These are phyloP conservation scores for Azorinus chamasolen DNA, from an alignment of 2,888 invertebrate genomes.

Conservation along the genomic window DNA sequence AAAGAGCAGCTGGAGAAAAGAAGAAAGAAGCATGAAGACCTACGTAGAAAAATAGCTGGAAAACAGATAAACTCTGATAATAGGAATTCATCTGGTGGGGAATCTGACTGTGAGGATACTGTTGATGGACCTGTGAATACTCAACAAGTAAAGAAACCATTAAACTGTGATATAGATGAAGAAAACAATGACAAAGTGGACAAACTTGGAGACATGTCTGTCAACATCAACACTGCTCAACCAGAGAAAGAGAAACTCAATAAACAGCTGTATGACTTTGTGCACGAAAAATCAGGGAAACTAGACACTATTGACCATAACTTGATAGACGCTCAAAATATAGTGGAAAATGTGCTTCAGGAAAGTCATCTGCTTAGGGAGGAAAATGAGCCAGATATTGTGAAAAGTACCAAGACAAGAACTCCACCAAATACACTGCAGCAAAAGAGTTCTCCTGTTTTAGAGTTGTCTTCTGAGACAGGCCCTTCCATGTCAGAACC, in stretches of 20 bases:
- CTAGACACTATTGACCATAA: slow-evolving; percentile 47
- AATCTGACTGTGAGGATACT: slow-evolving; percentile 34
- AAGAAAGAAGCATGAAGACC: slow-evolving; percentile 75
- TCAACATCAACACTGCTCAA: slow-evolving; percentile 57
- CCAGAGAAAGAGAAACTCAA: slow-evolving; percentile 61
- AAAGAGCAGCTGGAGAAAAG: slow-evolving; percentile 72
- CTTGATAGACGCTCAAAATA: slow-evolving; percentile 53
- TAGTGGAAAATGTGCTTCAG: slow-evolving; percentile 75
- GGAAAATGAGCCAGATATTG: slow-evolving; percentile 93
- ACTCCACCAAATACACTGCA: slow-evolving; percentile 76
- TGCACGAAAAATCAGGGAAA: slow-evolving; percentile 9
- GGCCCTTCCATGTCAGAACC: slow-evolving; percentile 52
- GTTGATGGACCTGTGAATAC: slow-evolving; percentile 16
- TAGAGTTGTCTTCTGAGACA: background rate
- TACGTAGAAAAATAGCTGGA: slow-evolving; percentile 72
- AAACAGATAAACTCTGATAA: slow-evolving; percentile 20
- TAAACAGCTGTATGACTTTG: slow-evolving; percentile 59
- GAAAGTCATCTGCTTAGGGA: slow-evolving; percentile 66
- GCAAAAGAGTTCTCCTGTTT: slow-evolving; percentile 2
- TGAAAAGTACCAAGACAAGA: slow-evolving; percentile 93
- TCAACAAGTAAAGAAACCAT: slow-evolving; percentile 1
- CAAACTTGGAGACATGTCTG: slow-evolving; percentile 50
- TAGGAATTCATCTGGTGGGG: background rate
- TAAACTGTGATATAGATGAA: background rate
- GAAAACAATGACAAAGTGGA: slow-evolving; percentile 13